Conservation (phyloP, 2,888 invertebrate genomes). For the Bimastos eiseni region DNA sequence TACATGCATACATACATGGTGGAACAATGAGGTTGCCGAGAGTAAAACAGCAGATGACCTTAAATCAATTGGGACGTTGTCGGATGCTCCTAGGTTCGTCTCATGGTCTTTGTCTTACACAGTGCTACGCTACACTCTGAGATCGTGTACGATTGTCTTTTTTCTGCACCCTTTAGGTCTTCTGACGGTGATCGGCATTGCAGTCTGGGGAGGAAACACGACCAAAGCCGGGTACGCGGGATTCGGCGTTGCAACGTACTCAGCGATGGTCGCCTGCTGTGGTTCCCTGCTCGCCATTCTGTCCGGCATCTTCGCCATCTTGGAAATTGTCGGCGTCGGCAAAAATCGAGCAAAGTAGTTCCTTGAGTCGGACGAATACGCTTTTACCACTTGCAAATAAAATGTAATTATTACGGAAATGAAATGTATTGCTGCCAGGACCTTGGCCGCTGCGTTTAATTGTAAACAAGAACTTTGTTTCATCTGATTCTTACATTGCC, state of each 20-base stretch:
- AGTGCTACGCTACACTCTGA: not conserved
- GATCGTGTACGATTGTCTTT: not conserved
- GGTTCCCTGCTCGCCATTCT: constrained; percentile 28
- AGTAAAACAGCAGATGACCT: too few species aligned
- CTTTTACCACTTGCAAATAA: not conserved
- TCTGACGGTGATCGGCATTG: constrained; percentile 28
- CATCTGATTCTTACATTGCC: not conserved
- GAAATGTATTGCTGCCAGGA: not conserved
- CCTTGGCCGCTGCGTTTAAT: not conserved
- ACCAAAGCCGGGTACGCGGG: not conserved
- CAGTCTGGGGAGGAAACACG: constrained; percentile 31
- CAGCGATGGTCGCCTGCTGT: constrained; percentile 28
- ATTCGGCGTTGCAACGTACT: not conserved
- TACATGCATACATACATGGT: not conserved
- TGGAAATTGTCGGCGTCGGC: constrained; percentile 26
- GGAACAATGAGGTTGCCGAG: too few species aligned
- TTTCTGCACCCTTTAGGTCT: constrained; percentile 16
- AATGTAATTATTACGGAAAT: not conserved
- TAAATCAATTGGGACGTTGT: too few species aligned
- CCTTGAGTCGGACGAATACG: not conserved
- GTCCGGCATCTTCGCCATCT: constrained; percentile 27
- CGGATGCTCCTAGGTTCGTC: too few species aligned
- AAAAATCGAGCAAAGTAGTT: not conserved
- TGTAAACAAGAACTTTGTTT: not conserved
- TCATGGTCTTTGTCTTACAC: too few species aligned